phyloP scores from a whole-genome alignment of 2,888 invertebrate species.

The Dryocosmus kuriphilus region DNA sequence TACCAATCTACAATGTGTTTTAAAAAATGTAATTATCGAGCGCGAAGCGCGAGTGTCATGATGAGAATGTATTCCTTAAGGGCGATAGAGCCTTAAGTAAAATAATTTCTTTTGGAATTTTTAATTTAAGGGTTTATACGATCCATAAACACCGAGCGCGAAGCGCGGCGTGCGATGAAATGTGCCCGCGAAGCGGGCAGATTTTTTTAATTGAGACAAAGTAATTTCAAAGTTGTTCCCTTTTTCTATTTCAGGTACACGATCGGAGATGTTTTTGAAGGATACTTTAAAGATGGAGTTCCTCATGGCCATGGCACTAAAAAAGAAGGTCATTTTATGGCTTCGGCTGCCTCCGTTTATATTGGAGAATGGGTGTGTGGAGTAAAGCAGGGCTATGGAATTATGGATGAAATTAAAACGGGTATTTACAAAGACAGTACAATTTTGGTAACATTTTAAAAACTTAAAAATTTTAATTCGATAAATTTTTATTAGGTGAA shows the following conservation, averaged over 20 bases:
- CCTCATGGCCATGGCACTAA: slow-evolving; percentile 92
- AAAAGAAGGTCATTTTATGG: slow-evolving; percentile 88
- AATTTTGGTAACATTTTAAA: not conserved
- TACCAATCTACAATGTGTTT: too few relatives aligned
- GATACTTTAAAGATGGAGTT: slow-evolving; percentile 90
- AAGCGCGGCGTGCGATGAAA: too few relatives aligned
- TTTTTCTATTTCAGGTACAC: slow-evolving; percentile 78
- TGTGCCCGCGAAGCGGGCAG: too few relatives aligned
- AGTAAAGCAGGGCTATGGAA: slow-evolving; percentile 90
- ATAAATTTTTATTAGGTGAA: slow-evolving; percentile 80
- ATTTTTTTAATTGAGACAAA: not conserved
- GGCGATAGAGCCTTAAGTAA: too few relatives aligned
- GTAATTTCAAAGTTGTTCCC: not conserved
- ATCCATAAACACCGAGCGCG: too few relatives aligned
- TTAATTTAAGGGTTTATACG: too few relatives aligned
- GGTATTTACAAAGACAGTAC: slow-evolving; percentile 75
- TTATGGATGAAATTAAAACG: slow-evolving; percentile 90
- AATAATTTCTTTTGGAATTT: too few relatives aligned
- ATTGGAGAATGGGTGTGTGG: slow-evolving; percentile 93
- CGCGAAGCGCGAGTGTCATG: too few relatives aligned
- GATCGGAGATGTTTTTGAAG: slow-evolving; percentile 90
- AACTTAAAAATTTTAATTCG: not conserved
- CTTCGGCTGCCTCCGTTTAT: slow-evolving; percentile 87
- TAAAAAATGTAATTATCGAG: too few relatives aligned
- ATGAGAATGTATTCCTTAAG: too few relatives aligned